These are phyloP conservation scores for Nematopogon swammerdamellus DNA, from an alignment of 2,888 invertebrate genomes.

Conservation along the genomic window DNA sequence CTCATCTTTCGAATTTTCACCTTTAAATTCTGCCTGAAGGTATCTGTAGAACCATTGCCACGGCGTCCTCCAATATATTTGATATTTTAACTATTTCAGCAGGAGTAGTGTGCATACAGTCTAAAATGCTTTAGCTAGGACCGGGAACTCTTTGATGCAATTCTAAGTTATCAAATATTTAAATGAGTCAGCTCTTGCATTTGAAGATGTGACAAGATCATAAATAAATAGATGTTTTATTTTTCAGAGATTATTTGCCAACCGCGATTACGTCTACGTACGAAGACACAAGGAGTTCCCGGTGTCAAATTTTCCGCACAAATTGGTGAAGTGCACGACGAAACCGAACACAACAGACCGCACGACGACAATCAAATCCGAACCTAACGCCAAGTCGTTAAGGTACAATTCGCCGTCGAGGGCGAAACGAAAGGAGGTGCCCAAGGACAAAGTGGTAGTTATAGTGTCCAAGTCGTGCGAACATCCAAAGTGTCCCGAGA, in stretches of 20 bases:
- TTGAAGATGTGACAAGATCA: too few species aligned
- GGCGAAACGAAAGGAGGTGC: conserved; percentile 27
- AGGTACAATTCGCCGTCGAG: conserved; percentile 24
- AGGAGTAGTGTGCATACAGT: too few species aligned
- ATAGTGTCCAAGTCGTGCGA: conserved; percentile 64
- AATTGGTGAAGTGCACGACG: not conserved
- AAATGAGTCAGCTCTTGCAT: too few species aligned
- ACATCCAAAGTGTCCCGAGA: conserved; percentile 67
- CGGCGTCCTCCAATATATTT: too few species aligned
- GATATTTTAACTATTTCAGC: too few species aligned
- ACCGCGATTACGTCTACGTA: conserved; percentile 84
- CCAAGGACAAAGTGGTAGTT: conserved; percentile 21
- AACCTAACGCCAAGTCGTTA: not conserved
- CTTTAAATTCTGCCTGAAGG: too few species aligned
- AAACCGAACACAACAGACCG: too few species aligned
- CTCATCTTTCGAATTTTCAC: too few species aligned
- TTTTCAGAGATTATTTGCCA: conserved; percentile 72
- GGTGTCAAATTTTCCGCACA: conserved; percentile 7
- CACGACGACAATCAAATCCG: not conserved
- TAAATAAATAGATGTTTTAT: not conserved
- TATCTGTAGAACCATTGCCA: too few species aligned
- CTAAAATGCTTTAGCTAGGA: too few species aligned
- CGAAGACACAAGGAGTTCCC: conserved; percentile 57
- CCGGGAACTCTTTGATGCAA: too few species aligned
- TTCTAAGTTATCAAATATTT: too few species aligned